Evolutionary conservation across 2,888 invertebrate species (phyloP), one percentile per base, ranked within the genome.

Genomic region (Drosophila tripunctata): DNA sequence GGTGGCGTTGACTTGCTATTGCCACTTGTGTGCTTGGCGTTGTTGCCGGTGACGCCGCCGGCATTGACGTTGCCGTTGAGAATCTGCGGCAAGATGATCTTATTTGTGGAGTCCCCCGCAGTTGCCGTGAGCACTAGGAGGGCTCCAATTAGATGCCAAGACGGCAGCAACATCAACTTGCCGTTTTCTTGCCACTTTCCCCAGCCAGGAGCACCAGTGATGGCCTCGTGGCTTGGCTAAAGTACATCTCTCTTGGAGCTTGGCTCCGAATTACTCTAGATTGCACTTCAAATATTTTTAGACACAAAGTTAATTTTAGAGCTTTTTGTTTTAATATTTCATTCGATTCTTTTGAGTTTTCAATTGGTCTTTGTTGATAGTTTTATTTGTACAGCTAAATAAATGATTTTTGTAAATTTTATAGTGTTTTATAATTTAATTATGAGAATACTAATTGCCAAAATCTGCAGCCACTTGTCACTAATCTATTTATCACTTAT

Each of bases 61-160:
- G 69, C 66, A 55, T 63, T 69, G 15, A 72, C 51, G 67, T 74
- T 68, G 71, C 70, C 89, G 72, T 86, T 88, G 52, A 85, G 78
- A 75, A 86, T 87, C 52, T 88, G 90, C 57, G 90, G 88, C 86
- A 89, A 81, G 67, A 88, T 86, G 73, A 90, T 89, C 79, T 89
- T 89, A 63, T 90, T 90, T 74, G 89, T 90, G 90, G 91, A 90
- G 89, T 91, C 90, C 90, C 91, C 91, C 90, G 89, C 89, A 82
- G 90, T 91, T 87, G 90, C 90, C 83, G 89, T 88, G 68, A 91
- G 90, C 91, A 91, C 88, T 78, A 91, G 90, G 89, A 91, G 91
- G 90, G 90, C 91, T 84, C 91, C 91, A 89, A 91, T 90, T 89
- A 90, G 78, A 87, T 87, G 89, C 90, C 91, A 90, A 86, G 89